Evolutionary conservation across 1,140 invertebrate species (phyloP), one percentile per base, ranked within the genome.

Genomic region (Venustaconcha ellipsiformis): DNA sequence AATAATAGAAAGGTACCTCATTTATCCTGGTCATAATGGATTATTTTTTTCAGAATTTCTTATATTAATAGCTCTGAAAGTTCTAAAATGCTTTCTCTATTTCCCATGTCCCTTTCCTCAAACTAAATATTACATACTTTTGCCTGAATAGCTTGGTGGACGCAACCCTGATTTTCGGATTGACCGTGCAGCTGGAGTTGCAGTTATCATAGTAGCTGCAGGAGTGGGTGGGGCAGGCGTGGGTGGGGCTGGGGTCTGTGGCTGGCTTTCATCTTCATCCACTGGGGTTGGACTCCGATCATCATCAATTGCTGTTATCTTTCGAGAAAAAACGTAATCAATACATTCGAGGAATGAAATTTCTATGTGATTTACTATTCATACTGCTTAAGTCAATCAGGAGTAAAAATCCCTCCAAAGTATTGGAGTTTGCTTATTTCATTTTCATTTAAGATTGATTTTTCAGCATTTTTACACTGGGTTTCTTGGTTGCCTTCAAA

Each of bases 131-230:
- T 48, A 66, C 82, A 77, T 83, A 87, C 86, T 86, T 82, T 82
- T 87, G 8, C 85, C 83, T 69, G 83, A 83, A 78, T 85, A 84
- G 68, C 86, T 86, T 58, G 86, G 86, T 65, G 84, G 85, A 26
- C 85, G 73, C 3, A 88, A 66, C 2, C 84, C 86, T 23, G 85
- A 86, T 60, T 78, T 83, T 20, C 79, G 73, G 2, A 56, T 56
- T 6, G 78, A 70, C 30, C 76, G 20, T 23, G 55, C 18, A 67
- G 74, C 79, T 0, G 72, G 70, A 20, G 63, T 74, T 30, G 78
- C 58, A 26, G 81, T 70, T 63, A 59, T 70, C 14, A 70, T 64
- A 17, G 78, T 57, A 23, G 78, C 55, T 6, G 70, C 20, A 37
- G 72, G 26, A 20, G 78, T 71, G 14, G 78, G 37, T n/a, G 63